Percentiles rank a stretch among this genome's conserved stretches.
These are phyloP conservation scores for Gephyroberyx darwinii DNA, from an alignment of 2,797 vertebrate species.

Conservation along the genomic window DNA sequence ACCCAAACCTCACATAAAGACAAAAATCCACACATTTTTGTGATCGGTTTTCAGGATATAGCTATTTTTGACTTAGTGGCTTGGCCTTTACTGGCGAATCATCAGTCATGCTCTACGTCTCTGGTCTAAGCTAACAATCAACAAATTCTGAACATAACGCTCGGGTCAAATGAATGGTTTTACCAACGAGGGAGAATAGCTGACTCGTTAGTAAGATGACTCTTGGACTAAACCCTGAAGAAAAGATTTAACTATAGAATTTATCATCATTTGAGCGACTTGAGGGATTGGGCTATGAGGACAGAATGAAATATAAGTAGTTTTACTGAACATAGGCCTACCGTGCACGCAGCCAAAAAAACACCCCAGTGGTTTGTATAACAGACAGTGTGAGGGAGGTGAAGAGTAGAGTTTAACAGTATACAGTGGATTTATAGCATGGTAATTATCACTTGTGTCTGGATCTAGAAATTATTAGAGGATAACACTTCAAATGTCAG, in stretches of 20 bases:
- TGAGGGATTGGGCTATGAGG: neutral
- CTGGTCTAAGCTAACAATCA: slow-evolving; percentile 8
- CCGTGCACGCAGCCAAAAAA: slow-evolving; percentile 12
- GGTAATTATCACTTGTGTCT: slow-evolving; percentile 11
- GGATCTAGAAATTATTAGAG: slow-evolving; percentile 10
- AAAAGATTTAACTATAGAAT: slow-evolving; percentile 17
- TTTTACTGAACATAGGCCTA: slow-evolving; percentile 14
- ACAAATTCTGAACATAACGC: slow-evolving; percentile 16
- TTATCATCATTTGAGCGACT: slow-evolving; percentile 19
- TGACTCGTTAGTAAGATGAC: slow-evolving; percentile 7
- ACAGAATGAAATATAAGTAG: slow-evolving; percentile 20
- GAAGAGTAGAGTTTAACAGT: neutral
- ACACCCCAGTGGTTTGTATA: slow-evolving; percentile 11
- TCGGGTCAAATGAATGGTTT: slow-evolving; percentile 22
- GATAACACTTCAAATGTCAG: neutral
- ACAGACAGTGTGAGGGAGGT: slow-evolving; percentile 5
- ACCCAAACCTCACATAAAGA: slow-evolving; percentile 20
- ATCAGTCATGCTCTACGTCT: slow-evolving; percentile 8
- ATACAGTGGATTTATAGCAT: slow-evolving; percentile 13
- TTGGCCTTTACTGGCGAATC: slow-evolving; percentile 13
- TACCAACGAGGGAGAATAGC: slow-evolving; percentile 1
- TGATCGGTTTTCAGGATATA: slow-evolving; percentile 12
- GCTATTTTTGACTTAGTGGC: slow-evolving; percentile 21
- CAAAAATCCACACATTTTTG: slow-evolving; percentile 4
- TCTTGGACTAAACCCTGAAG: slow-evolving; percentile 6